A percentile compares a stretch with the other conserved stretches of the same genome.
These are phyloP conservation scores for Poecilia velifera DNA, from an alignment of 2,797 vertebrate species.

Conservation along the genomic window DNA sequence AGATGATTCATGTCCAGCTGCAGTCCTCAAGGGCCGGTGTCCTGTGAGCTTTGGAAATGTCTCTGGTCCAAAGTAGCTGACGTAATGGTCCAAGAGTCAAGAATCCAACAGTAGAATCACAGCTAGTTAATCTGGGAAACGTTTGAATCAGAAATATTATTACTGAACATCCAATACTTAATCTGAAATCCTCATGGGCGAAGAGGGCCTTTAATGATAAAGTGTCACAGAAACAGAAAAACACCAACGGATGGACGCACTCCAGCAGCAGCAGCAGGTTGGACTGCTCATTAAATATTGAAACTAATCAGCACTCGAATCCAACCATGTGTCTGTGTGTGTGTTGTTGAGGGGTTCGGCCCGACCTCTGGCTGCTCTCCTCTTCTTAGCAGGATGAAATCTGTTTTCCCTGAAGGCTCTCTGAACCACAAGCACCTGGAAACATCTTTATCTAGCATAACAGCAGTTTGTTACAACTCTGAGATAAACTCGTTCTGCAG, in stretches of 20 bases:
- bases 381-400: slow-evolving; percentile 42
- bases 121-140: slow-evolving; percentile 4
- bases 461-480: slow-evolving; percentile 5
- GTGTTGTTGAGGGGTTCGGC: slow-evolving; percentile 25
- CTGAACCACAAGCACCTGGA: slow-evolving; percentile 46
- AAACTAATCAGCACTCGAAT: slow-evolving; percentile 34
- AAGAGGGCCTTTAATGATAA: background rate
- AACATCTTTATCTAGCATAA: slow-evolving; percentile 31
- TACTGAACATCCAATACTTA: background rate
- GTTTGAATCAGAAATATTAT: background rate
- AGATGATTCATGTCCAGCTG: background rate
- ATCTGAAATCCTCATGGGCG: background rate
- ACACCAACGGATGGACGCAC: slow-evolving; percentile 18
- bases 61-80: background rate
- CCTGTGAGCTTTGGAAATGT: background rate
- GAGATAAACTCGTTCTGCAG: background rate
- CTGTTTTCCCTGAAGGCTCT: slow-evolving; percentile 41
- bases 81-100: background rate
- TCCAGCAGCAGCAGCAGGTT: slow-evolving; percentile 40
- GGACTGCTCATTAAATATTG: slow-evolving; percentile 51
- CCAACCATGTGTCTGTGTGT: slow-evolving; percentile 8
- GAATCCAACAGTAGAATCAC: background rate
- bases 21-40: background rate
- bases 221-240: slow-evolving; percentile 17
- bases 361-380: slow-evolving; percentile 37